Evolutionary conservation across 2,113 vertebrate genomes (phyloP), one percentile per base, ranked within the genome.

Genomic region (Colinus virginianus): DNA sequence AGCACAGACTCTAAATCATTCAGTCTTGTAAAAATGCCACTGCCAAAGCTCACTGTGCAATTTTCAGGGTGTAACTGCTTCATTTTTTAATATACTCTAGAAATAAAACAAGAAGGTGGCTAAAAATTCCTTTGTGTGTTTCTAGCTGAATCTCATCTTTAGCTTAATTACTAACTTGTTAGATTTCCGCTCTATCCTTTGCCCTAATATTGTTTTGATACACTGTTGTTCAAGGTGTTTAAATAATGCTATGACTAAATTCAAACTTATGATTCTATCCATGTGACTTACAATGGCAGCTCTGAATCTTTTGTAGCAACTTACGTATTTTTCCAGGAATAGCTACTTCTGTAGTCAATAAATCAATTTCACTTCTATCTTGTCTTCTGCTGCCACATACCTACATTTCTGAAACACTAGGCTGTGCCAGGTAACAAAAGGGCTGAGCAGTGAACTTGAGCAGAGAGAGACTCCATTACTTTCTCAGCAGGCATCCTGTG

Each of bases 11-110:
- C 55, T 94, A 94, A 95, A 94, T 97, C 93, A 92, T 83, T 94
- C 96, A 91, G 55, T 58, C 82, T 97, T 93, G 69, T 95, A 97
- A 97, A 94, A 95, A 96, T 91, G 82, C 62, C 83, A 90, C 85
- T 93, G 69, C 46, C 90, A 63, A 84, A 72, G 78, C 88, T 94
- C 80, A 95, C 87, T 93, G 77, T 95, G 62, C 32, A 68, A 45
- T 96, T 96, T 96, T 67, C 67, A 86, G 70, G 51, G 38, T 46
- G 55, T 71, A 88, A 49, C 22, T 78, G 45, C 69, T 93, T 96
- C 86, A 94, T 75, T 74, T 62, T 87, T 88, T 88, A 69, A 91
- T 83, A 30, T 69, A 70, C 49, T 84, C 62, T 78, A 87, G 71
- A 96, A 96, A 95, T 42, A 96, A 94, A 85, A 12, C n/a, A 64